Base-by-base conservation (phyloP, 2,888 invertebrate species). In the Synanthedon andrenaeformis region DNA sequence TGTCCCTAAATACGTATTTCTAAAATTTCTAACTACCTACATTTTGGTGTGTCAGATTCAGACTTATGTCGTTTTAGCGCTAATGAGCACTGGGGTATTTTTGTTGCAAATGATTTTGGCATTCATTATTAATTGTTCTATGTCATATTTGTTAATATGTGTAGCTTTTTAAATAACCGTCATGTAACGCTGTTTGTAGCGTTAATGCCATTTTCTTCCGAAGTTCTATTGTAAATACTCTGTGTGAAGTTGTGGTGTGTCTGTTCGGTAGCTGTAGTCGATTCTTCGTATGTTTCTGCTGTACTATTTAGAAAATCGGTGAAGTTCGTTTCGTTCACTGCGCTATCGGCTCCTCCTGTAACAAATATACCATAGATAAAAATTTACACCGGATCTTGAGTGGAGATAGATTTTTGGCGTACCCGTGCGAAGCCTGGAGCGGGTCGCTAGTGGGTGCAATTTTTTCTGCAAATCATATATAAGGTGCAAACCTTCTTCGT, bases 271-370 rank as follows among this genome's bases (percentile, higher is more conserved):
- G 49, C 19, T 49, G 19, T 23, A 49, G 13, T 17, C 12, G 49
- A 17, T 14, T 19, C 19, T 12, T 13, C 19, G 23, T 14, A 49
- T 10, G 49, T 13, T 49, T 49, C 49, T 14, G 17, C 41, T 35
- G 28, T 49, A 19, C 10, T 41, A 28, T 53, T 35, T 12, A 49
- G n/a, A 19, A n/a, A 35, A 3, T 53, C 51, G 51, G 41, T 52
- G 54, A 50, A 41, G 52, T 41, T 54, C 52, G 52, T 52, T 14
- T 66, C 73, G 59, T 68, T 82, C 65, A 87, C 70, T 86, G 79
- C 62, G 86, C 69, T 74, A 87, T 81, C 73, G 86, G 82, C 69
- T 86, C 85, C 74, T 86, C 86, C 86, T 87, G 75, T 13, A 62
- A 70, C 67, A 53, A 66, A 59, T 54, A 42, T 42, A 6, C 52